These are phyloP conservation scores for Coleophora flavipennella DNA, from an alignment of 2,888 invertebrate species.

Conservation along the genomic window DNA sequence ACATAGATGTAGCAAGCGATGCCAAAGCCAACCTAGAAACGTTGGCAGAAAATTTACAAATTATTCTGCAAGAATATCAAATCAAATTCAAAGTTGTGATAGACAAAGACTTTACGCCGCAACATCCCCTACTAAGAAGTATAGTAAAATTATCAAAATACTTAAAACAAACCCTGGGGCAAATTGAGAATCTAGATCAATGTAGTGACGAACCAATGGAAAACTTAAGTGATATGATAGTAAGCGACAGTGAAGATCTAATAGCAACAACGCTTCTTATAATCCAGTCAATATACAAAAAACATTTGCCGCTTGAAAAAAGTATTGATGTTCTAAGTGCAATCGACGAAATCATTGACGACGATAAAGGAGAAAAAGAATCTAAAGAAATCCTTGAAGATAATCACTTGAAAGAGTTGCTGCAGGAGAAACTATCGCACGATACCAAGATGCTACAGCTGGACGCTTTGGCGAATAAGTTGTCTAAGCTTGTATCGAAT, in stretches of 20 bases:
- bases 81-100: constrained; percentile 33
- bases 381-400: constrained; percentile 70
- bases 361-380: constrained; percentile 42
- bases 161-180: constrained; percentile 28
- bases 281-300: constrained; percentile 53
- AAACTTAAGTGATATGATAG: constrained; percentile 21
- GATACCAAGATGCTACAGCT: constrained; percentile 76
- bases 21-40: constrained; percentile 35
- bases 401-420: constrained; percentile 77
- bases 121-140: constrained; percentile 48
- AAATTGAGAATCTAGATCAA: constrained; percentile 33
- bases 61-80: constrained; percentile 39
- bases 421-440: constrained; percentile 74
- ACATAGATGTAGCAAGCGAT: constrained; percentile 43
- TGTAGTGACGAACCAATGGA: constrained; percentile 29
- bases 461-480: constrained; percentile 48
- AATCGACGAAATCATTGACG: constrained; percentile 49
- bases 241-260: constrained; percentile 47
- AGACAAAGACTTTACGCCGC: constrained; percentile 21
- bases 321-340: constrained; percentile 43
- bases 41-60: constrained; percentile 32
- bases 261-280: constrained; percentile 44
- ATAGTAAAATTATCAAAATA: constrained; percentile 35
- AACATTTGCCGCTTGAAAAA: constrained; percentile 40
- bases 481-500: constrained; percentile 44